Conservation (phyloP, 2,888 invertebrate genomes). For the Nomada goodeniana region DNA sequence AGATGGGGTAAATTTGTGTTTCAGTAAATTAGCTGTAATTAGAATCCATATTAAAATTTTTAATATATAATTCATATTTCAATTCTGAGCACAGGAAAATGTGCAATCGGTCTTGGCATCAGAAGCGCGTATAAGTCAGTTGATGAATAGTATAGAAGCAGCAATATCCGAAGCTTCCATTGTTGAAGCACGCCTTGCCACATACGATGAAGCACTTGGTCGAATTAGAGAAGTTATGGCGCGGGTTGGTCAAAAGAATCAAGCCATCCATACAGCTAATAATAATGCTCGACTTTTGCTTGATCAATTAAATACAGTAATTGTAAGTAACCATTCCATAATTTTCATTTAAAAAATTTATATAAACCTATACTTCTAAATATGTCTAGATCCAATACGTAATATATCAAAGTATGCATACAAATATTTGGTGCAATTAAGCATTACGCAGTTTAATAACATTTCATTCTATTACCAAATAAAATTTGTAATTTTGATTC, state of each 20-base stretch:
- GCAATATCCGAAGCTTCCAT: conserved; percentile 91
- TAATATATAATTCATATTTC: conserved; percentile 25
- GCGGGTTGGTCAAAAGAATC: conserved; percentile 96
- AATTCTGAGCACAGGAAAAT: conserved; percentile 88
- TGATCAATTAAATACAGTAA: conserved; percentile 91
- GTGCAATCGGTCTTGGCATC: conserved; percentile 96
- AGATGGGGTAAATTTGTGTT: conserved; percentile 88
- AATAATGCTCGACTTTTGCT: conserved; percentile 93
- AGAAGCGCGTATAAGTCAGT: conserved; percentile 90
- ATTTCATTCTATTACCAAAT: conserved; percentile 14
- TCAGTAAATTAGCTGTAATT: neutral
- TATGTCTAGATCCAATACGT: neutral
- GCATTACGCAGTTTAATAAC: neutral
- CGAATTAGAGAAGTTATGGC: conserved; percentile 95
- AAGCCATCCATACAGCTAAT: conserved; percentile 93
- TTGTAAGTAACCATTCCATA: conserved; percentile 86
- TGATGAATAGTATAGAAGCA: conserved; percentile 92
- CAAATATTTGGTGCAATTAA: conserved; percentile 33
- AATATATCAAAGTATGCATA: neutral
- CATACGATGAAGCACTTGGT: conserved; percentile 92
- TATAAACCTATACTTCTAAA: neutral
- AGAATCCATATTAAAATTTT: neutral
- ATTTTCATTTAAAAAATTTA: neutral
- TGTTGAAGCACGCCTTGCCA: conserved; percentile 90
- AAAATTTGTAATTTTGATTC: conserved; percentile 43